phyloP scores from a whole-genome alignment of 2,797 vertebrate species.

The Xenops minutus region DNA sequence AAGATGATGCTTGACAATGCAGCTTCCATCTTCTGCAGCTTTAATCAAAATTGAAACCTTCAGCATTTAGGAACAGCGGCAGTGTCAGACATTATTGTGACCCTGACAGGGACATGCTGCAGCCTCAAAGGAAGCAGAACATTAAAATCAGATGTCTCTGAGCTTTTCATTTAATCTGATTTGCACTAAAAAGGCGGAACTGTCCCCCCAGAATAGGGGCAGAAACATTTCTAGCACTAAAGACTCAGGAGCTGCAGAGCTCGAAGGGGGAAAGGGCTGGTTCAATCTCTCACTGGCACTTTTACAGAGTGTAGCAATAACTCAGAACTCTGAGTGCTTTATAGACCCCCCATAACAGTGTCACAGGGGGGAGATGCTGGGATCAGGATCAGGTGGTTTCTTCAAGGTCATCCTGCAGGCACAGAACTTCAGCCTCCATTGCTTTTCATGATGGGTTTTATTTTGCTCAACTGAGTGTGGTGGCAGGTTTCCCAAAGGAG shows the following conservation, averaged over 20 bases:
- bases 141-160: not conserved
- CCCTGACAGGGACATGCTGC: not conserved
- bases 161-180: not conserved
- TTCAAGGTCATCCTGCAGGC: not conserved
- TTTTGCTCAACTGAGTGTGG: fast-evolving
- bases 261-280: not conserved
- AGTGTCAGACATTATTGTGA: not conserved
- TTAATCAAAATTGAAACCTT: not conserved
- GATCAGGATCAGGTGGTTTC: not conserved
- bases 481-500: not conserved
- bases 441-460: not conserved
- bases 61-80: not conserved
- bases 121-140: not conserved
- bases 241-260: not conserved
- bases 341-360: fast-evolving
- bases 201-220: not conserved
- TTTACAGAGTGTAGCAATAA: not conserved
- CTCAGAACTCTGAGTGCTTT: not conserved
- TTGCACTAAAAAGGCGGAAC: not conserved
- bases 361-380: not conserved
- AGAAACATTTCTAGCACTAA: not conserved
- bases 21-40: not conserved
- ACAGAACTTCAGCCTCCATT: not conserved
- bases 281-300: not conserved
- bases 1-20: not conserved